Evolutionary conservation across 1,140 invertebrate genomes (phyloP).

Genomic region (Olivierus martensii): DNA sequence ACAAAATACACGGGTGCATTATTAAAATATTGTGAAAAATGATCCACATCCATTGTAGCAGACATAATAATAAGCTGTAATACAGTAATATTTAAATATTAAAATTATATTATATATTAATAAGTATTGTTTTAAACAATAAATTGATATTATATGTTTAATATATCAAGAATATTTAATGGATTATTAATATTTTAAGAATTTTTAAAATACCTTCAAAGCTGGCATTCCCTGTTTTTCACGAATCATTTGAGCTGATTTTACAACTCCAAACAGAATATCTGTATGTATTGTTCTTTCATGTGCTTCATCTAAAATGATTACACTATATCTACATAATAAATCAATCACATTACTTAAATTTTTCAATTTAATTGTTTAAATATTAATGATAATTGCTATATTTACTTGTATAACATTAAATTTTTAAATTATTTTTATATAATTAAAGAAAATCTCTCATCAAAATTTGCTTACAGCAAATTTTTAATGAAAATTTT

Average conservation of each 20-base stretch:
- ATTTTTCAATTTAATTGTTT: too few species aligned
- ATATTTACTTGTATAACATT: too few species aligned
- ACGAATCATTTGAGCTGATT: slow-evolving; percentile 58
- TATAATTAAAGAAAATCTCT: too few species aligned
- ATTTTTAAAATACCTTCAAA: slow-evolving; percentile 42
- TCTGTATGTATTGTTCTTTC: slow-evolving; percentile 93
- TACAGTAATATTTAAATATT: neutral
- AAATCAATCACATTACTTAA: too few species aligned
- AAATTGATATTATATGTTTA: too few species aligned
- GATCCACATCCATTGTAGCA: slow-evolving; percentile 88
- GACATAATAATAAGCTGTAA: slow-evolving; percentile 72
- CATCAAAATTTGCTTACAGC: too few species aligned
- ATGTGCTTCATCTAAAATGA: slow-evolving; percentile 95
- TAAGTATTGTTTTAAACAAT: too few species aligned
- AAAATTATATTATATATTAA: neutral
- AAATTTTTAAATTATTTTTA: too few species aligned
- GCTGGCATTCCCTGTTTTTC: slow-evolving; percentile 38
- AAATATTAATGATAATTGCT: too few species aligned
- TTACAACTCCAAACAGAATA: slow-evolving; percentile 70
- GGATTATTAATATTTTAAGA: neutral
- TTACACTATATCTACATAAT: slow-evolving; percentile 57
- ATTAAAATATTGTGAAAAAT: slow-evolving; percentile 82
- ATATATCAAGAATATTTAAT: too few species aligned
- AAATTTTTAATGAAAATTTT: too few species aligned
- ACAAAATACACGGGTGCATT: slow-evolving; percentile 72